phyloP scores from a whole-genome alignment of 2,888 invertebrate genomes.

The Mechanitis messenoides region DNA sequence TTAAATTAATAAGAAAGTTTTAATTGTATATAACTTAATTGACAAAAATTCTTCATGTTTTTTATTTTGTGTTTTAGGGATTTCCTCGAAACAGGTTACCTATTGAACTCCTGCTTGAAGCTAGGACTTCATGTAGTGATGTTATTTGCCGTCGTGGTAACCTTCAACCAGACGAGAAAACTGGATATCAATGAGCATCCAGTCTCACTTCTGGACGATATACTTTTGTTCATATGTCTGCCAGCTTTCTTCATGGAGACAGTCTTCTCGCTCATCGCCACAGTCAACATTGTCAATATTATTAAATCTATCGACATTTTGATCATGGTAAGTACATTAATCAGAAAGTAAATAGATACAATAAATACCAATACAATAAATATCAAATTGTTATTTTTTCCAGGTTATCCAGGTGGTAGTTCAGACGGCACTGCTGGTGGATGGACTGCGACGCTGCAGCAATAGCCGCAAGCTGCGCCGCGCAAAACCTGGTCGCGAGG shows the following conservation, averaged over 20 bases:
- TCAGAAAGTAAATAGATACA: not conserved
- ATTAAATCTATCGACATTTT: slow-evolving; percentile 71
- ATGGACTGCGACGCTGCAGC: slow-evolving; percentile 84
- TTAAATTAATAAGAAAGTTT: not conserved
- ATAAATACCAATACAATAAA: not conserved
- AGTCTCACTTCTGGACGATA: slow-evolving; percentile 81
- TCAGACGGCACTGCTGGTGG: slow-evolving; percentile 84
- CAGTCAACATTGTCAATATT: slow-evolving; percentile 70
- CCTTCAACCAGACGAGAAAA: slow-evolving; percentile 79
- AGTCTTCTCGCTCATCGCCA: slow-evolving; percentile 81
- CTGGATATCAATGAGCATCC: slow-evolving; percentile 81
- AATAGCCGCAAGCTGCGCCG: slow-evolving; percentile 78
- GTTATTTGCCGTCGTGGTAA: slow-evolving; percentile 76
- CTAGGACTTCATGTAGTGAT: slow-evolving; percentile 73
- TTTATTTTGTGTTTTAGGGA: slow-evolving; percentile 52
- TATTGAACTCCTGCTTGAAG: slow-evolving; percentile 72
- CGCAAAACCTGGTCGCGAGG: slow-evolving; percentile 83
- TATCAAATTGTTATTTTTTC: slow-evolving; percentile 15
- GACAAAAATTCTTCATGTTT: not conserved
- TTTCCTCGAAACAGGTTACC: slow-evolving; percentile 64
- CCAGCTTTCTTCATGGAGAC: slow-evolving; percentile 85
- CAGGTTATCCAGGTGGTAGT: slow-evolving; percentile 83
- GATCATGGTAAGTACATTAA: slow-evolving; percentile 68
- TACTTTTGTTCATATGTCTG: slow-evolving; percentile 82
- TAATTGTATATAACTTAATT: not conserved